A percentile compares a stretch with the other conserved stretches of the same genome.
Conservation (phyloP, 2,113 vertebrate genomes). For the Falco punctatus region DNA sequence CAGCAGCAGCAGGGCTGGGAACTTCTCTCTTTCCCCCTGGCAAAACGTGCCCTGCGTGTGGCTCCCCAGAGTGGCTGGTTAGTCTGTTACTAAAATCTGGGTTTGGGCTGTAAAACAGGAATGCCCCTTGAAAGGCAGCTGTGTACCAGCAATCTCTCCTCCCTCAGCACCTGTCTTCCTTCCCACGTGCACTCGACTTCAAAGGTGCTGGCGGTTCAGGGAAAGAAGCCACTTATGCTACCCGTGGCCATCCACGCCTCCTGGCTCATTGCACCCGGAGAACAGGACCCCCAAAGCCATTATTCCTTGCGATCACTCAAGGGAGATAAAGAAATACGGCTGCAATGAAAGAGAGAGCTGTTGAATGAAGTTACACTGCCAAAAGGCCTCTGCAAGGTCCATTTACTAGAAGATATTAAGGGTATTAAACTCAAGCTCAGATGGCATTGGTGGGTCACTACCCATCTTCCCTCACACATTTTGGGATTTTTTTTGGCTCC, state of each 20-base stretch:
- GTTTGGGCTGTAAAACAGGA: neutral
- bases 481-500: neutral
- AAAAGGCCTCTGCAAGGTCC: neutral
- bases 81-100: neutral
- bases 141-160: neutral
- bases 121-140: neutral
- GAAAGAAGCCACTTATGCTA: neutral
- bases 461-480: rapidly evolving
- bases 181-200: neutral
- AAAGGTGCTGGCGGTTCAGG: neutral
- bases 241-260: neutral
- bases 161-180: neutral
- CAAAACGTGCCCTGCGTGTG: neutral
- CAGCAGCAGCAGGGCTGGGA: neutral
- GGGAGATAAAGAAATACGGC: neutral
- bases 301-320: neutral
- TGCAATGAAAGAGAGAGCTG: neutral
- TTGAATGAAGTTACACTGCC: neutral
- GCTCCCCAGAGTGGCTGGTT: neutral
- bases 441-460: neutral
- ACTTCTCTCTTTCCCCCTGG: neutral
- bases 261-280: neutral
- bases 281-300: neutral
- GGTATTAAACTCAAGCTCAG: neutral
- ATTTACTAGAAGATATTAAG: neutral